Conservation (phyloP, 2,113 vertebrate genomes). For the Callorhinus ursinus region DNA sequence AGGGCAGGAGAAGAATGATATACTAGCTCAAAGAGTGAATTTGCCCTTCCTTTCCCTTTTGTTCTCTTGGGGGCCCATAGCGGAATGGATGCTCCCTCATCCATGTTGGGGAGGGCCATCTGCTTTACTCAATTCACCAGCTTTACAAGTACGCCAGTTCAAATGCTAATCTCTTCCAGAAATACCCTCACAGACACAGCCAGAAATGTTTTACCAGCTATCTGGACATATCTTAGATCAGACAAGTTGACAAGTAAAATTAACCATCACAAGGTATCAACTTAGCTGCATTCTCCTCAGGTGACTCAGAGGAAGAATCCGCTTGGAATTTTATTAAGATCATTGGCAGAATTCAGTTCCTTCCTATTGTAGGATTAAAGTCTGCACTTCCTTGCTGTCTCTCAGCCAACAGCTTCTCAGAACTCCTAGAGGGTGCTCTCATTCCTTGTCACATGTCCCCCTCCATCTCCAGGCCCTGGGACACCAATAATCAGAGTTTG, state of each 20-base stretch:
- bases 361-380: neutral
- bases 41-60: neutral
- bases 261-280: neutral
- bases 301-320: neutral
- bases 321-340: neutral
- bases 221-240: neutral
- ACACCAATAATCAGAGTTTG: neutral
- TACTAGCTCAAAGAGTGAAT: neutral
- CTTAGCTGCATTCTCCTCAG: neutral
- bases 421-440: neutral
- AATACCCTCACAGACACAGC: neutral
- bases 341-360: neutral
- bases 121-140: neutral
- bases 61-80: neutral
- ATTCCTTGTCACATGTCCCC: accelerated
- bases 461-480: neutral
- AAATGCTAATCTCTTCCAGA: neutral
- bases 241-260: neutral
- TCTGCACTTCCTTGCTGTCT: neutral
- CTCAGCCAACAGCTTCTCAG: neutral
- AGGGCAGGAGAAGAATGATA: neutral
- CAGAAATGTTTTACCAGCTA: neutral
- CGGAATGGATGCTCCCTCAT: neutral
- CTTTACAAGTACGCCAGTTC: neutral
- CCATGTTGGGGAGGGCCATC: too few relatives aligned